Base-by-base conservation (phyloP, 92 coral and sea anemone genomes). In the Micromussa lordhowensis region DNA sequence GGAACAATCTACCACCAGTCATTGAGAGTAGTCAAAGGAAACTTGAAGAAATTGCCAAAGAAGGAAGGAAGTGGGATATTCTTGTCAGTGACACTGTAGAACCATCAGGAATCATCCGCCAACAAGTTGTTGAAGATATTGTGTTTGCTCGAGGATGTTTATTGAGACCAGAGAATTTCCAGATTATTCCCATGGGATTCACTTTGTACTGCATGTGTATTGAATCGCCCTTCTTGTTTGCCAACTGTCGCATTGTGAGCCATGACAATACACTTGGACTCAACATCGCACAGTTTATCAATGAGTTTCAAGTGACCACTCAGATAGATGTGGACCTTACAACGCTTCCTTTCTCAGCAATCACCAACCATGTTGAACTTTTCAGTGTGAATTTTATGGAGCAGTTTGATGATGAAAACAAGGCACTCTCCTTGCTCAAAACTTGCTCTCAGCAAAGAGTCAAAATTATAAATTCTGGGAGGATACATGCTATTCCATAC, bases 71-170 rank as follows among this genome's bases (percentile, higher is more conserved):
- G 48, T 98, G 99, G 98, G 88, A 86, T 26, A 34, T 96, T 57
- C 78, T 96, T 69, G 87, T 96, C n/a, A 92, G 92, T 54, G 99
- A 98, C 75, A 63, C 93, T 44, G 94, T 96, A 12, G 99, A 98
- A 68, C 98, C 99, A 26, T 88, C 96, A n/a, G 99, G 99, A 24
- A 82, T 91, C 18, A 64, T 98, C n/a, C 85, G 94, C 32, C 98
- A 93, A 58, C 96, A 92, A 79, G 96, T 92, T 38, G 74, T 98
- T 54, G 95, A 98, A 83, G 99, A 98, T 59, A 89, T 98, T 44
- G 98, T 98, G 34, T 94, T 98, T 57, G 81, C 99, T 78, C 88
- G 94, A 72, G 99, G 99, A 31, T 98, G 99, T 81, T 78, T 98
- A 34, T 87, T 98, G 7, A 85, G 69, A 35, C 84, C 90, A 14